Percentiles rank a stretch among this genome's conserved stretches.
These are phyloP conservation scores for Ptilorrhoa leucosticta DNA, from an alignment of 2,113 vertebrate species.

Conservation along the genomic window DNA sequence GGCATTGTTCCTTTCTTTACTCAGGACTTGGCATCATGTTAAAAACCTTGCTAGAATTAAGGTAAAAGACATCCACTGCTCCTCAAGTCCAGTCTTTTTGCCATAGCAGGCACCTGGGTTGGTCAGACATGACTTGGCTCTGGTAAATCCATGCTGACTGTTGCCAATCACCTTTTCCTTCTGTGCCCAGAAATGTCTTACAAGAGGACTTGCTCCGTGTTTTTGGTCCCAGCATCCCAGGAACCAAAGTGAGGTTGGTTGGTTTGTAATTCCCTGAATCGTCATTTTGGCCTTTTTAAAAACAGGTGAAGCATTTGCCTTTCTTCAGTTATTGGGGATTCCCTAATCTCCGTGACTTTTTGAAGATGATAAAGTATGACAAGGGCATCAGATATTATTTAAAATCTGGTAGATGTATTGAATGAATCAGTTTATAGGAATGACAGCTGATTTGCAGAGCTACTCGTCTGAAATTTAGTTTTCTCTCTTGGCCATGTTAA, in stretches of 20 bases:
- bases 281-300: background rate
- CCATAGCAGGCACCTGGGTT: background rate
- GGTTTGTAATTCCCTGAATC: background rate
- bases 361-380: background rate
- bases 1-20: background rate
- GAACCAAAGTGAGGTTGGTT: background rate
- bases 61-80: background rate
- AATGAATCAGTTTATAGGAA: background rate
- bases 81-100: background rate
- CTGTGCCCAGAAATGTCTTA: background rate
- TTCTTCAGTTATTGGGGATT: background rate
- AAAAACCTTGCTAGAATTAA: background rate
- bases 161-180: background rate
- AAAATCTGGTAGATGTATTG: background rate
- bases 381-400: background rate
- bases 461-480: background rate
- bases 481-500: background rate
- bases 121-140: background rate
- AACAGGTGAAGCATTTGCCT: background rate
- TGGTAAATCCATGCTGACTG: background rate
- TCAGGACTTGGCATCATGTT: background rate
- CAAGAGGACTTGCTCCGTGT: background rate
- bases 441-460: background rate
- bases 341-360: background rate
- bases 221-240: background rate